Percentiles rank a stretch among this genome's conserved stretches.
Conservation (phyloP, 2,113 vertebrate species). For the Castor canadensis region DNA sequence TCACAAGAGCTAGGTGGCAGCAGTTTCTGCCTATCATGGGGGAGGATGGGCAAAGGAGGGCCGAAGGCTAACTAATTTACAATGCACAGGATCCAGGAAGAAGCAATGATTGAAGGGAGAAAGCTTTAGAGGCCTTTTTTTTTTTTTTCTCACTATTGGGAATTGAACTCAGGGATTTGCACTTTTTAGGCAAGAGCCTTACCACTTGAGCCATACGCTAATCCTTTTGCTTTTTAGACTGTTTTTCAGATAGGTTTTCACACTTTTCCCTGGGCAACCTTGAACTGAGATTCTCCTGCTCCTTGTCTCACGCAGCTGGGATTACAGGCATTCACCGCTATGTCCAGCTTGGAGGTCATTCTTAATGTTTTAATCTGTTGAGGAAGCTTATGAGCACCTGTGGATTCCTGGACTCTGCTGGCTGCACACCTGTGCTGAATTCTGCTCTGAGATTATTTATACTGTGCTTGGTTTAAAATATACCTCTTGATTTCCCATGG, state of each 20-base stretch:
- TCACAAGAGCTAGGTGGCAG: not conserved
- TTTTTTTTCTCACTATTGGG: too few relatives aligned
- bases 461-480: not conserved
- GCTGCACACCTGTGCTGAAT: not conserved
- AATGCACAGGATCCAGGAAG: not conserved
- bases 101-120: not conserved
- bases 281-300: too few relatives aligned
- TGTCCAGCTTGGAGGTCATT: not conserved
- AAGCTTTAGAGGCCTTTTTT: not conserved
- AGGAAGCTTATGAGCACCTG: not conserved
- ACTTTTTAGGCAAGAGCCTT: too few relatives aligned
- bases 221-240: too few relatives aligned
- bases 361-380: not conserved
- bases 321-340: too few relatives aligned
- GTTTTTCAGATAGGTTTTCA: too few relatives aligned
- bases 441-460: not conserved
- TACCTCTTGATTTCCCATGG: not conserved
- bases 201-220: too few relatives aligned
- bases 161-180: too few relatives aligned
- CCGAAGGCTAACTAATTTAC: not conserved
- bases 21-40: not conserved
- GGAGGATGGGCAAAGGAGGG: fast-evolving
- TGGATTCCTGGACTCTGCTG: not conserved
- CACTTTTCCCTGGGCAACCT: too few relatives aligned
- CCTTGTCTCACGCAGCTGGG: too few relatives aligned